A percentile compares a stretch with the other conserved stretches of the same genome.
phyloP scores from a whole-genome alignment of 2,888 invertebrate genomes.

The Lordiphosa andalusiaca region DNA sequence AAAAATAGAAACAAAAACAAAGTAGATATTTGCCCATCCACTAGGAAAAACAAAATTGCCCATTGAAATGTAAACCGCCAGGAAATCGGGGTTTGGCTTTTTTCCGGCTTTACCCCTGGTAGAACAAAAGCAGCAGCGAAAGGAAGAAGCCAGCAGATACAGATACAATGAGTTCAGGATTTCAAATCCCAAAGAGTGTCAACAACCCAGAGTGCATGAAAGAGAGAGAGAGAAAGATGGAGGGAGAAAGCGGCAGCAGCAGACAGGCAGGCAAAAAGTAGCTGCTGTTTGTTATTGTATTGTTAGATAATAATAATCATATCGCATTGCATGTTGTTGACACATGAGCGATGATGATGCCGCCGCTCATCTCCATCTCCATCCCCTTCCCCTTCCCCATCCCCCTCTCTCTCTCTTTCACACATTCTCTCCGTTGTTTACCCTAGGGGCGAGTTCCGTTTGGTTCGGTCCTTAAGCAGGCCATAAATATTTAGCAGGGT shows the following conservation, averaged over 20 bases:
- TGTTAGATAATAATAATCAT: conserved; percentile 73
- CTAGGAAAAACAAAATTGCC: conserved; percentile 56
- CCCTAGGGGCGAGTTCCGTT: conserved; percentile 20
- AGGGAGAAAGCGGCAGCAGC: conserved; percentile 9
- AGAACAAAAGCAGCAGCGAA: conserved; percentile 53
- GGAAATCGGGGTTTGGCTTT: conserved; percentile 75
- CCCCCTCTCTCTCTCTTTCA: conserved; percentile 6
- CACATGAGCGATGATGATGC: conserved; percentile 73
- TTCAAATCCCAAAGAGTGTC: conserved; percentile 56
- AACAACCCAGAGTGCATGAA: conserved; percentile 44
- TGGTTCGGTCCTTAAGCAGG: conserved; percentile 30
- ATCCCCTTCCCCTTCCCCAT: conserved; percentile 20
- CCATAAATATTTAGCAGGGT: conserved; percentile 46
- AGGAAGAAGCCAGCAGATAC: conserved; percentile 47
- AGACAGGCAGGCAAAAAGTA: conserved; percentile 60
- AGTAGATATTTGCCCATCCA: conserved; percentile 19
- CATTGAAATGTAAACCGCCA: conserved; percentile 73
- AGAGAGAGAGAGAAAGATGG: background rate
- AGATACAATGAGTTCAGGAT: conserved; percentile 54
- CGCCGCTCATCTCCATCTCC: conserved; percentile 36
- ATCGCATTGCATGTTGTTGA: conserved; percentile 74
- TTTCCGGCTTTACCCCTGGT: conserved; percentile 67
- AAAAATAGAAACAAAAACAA: conserved; percentile 14
- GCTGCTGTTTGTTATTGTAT: conserved; percentile 67
- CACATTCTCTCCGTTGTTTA: conserved; percentile 20